Conservation (phyloP, 2,113 vertebrate genomes). For the Xenus cinereus region DNA sequence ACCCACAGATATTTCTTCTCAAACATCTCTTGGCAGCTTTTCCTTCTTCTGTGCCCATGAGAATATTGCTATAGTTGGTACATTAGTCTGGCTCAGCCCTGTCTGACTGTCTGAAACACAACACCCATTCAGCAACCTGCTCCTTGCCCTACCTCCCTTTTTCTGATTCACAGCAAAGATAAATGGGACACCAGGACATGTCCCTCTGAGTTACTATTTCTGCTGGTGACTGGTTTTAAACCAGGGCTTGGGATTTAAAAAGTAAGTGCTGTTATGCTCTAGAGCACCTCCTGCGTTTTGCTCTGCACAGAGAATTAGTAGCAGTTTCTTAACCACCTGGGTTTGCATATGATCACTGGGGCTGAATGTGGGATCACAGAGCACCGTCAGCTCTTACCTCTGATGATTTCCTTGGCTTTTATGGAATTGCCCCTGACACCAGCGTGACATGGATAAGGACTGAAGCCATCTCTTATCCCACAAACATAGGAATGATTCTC, state of each 20-base stretch:
- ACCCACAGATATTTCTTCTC: neutral
- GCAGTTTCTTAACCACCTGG: neutral
- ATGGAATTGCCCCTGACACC: neutral
- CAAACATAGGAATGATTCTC: neutral
- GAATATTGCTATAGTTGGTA: neutral
- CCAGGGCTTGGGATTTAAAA: neutral
- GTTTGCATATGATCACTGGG: neutral
- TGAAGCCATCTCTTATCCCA: neutral
- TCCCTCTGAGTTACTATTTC: neutral
- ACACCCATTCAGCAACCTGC: neutral
- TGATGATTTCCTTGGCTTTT: neutral
- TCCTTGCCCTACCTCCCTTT: neutral
- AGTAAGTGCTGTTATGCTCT: neutral
- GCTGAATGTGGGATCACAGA: neutral
- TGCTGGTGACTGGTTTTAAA: neutral
- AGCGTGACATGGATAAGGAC: neutral
- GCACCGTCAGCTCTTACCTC: neutral
- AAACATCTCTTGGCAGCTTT: neutral
- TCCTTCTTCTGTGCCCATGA: neutral
- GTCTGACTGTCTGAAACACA: constrained; percentile 15
- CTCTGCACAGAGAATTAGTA: neutral
- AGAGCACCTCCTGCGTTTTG: neutral
- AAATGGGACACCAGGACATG: neutral
- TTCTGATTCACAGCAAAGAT: neutral
- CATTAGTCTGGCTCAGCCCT: neutral